A percentile compares a stretch with the other conserved stretches of the same genome.
phyloP scores from a whole-genome alignment of 1,140 invertebrate species.

The Atta cephalotes region DNA sequence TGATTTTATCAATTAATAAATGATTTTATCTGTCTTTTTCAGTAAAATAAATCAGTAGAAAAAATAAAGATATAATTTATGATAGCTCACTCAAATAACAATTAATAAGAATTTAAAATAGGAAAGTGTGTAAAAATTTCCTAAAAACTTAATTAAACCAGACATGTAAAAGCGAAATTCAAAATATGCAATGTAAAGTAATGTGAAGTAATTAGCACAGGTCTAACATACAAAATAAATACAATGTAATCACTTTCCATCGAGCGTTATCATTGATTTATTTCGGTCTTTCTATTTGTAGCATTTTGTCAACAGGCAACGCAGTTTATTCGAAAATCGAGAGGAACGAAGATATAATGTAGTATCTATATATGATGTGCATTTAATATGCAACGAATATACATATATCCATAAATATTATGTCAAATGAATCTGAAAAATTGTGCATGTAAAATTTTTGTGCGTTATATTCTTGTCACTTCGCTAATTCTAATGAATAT shows the following conservation, averaged over 20 bases:
- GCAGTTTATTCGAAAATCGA: constrained; percentile 1
- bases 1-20: too few species aligned
- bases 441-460: neutral
- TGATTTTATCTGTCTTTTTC: too few species aligned
- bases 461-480: neutral
- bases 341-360: neutral
- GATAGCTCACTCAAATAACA: too few species aligned
- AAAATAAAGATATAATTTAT: too few species aligned
- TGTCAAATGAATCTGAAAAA: constrained; percentile 3
- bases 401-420: constrained; percentile 14
- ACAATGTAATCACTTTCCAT: neutral
- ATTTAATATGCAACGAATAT: constrained; percentile 20
- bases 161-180: neutral
- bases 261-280: constrained; percentile 28
- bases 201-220: neutral
- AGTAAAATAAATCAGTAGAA: too few species aligned
- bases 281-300: constrained; percentile 17
- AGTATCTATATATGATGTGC: constrained; percentile 1
- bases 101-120: too few species aligned
- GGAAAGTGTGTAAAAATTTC: too few species aligned
- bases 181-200: neutral
- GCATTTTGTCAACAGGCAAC: neutral
- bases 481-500: neutral
- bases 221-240: neutral
- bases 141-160: neutral